Evolutionary conservation across 2,113 vertebrate genomes (phyloP).

Genomic region (Forbesichthys papilliferus): DNA sequence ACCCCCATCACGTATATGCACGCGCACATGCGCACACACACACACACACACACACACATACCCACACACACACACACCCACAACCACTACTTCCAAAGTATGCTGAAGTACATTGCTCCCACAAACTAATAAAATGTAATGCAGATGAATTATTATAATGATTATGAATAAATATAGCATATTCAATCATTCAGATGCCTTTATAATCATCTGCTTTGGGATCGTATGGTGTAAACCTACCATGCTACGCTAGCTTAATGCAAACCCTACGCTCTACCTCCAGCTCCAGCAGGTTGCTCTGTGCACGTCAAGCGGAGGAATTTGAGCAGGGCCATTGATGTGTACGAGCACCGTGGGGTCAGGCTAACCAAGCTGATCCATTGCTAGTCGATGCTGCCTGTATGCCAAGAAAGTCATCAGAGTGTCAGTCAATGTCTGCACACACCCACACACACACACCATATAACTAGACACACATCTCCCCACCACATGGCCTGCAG

Average conservation of each 20-base stretch:
- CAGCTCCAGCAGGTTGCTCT: conserved; percentile 31
- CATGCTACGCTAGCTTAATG: background rate
- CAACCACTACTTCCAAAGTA: background rate
- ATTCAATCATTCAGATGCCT: too few relatives aligned
- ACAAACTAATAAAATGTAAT: background rate
- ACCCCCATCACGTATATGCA: background rate
- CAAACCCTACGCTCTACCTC: conserved; percentile 11
- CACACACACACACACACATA: background rate
- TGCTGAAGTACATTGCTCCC: too few relatives aligned
- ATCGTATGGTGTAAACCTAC: too few relatives aligned
- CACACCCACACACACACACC: conserved; percentile 24
- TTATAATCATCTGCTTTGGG: too few relatives aligned
- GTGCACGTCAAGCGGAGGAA: conserved; percentile 40
- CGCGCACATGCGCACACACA: background rate
- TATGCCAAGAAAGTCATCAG: conserved; percentile 65
- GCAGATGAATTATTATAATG: too few relatives aligned
- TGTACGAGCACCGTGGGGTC: conserved; percentile 41
- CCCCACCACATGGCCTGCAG: background rate
- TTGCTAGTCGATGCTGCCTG: conserved; percentile 53
- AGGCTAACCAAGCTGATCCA: conserved; percentile 53
- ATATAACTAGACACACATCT: conserved; percentile 5
- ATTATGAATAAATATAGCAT: too few relatives aligned
- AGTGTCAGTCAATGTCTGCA: conserved; percentile 19
- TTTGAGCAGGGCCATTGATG: conserved; percentile 47
- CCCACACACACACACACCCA: background rate